A percentile compares a stretch with the other conserved stretches of the same genome.
phyloP scores from a whole-genome alignment of 2,888 invertebrate genomes.

The Tipula unca region DNA sequence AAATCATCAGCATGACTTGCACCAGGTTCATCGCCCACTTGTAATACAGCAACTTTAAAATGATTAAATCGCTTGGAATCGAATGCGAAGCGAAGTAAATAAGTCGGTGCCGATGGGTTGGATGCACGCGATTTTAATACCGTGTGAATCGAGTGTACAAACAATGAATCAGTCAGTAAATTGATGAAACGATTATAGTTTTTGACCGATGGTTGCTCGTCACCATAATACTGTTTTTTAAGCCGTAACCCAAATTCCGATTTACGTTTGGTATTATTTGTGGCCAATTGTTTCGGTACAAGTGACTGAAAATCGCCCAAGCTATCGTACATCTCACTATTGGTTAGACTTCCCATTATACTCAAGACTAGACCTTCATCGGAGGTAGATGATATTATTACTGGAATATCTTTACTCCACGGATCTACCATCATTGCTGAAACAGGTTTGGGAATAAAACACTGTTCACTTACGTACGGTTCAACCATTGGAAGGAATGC shows the following conservation, averaged over 20 bases:
- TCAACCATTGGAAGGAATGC: conserved; percentile 39
- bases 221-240: no score
- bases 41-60: conserved; percentile 31
- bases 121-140: conserved; percentile 31
- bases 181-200: neutral
- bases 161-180: neutral
- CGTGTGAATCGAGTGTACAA: conserved; percentile 30
- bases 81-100: conserved; percentile 39
- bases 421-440: conserved; percentile 36
- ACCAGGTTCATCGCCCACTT: conserved; percentile 30
- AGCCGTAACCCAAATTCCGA: no score
- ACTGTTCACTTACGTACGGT: conserved; percentile 35
- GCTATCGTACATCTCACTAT: no score
- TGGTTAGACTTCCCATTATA: neutral
- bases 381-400: conserved; percentile 39
- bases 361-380: conserved; percentile 31
- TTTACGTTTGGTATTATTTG: neutral
- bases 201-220: neutral
- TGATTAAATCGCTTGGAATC: conserved; percentile 40
- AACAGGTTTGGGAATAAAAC: conserved; percentile 35
- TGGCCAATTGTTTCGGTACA: neutral
- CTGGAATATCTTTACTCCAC: conserved; percentile 39
- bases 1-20: conserved; percentile 41
- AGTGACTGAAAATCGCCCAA: neutral
- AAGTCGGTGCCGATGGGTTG: conserved; percentile 34